Percentiles rank a stretch among this genome's conserved stretches.
Conservation (phyloP, 2,888 invertebrate species). For the Xestia sexstrigata region DNA sequence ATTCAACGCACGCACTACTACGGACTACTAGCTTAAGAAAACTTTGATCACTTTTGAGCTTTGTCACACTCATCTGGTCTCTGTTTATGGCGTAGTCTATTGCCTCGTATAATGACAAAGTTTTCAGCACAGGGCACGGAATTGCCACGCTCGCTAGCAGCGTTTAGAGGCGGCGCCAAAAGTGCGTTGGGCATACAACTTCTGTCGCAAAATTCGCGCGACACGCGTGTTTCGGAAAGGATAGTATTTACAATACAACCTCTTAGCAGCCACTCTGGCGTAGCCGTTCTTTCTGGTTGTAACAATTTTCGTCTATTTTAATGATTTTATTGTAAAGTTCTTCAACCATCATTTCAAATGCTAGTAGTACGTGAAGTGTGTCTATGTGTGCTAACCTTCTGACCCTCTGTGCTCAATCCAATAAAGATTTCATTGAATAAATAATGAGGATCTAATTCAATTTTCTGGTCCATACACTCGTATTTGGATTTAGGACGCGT, state of each 20-base stretch:
- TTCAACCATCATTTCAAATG: not conserved
- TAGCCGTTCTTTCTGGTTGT: too few relatives aligned
- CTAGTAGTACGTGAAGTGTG: not conserved
- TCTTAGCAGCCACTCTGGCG: too few relatives aligned
- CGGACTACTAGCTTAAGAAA: not conserved
- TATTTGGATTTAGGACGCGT: conserved; percentile 30
- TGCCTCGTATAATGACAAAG: not conserved
- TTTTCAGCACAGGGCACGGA: not conserved
- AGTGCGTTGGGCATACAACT: not conserved
- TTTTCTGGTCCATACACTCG: conserved; percentile 28
- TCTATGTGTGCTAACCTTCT: not conserved
- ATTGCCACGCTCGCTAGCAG: too few relatives aligned
- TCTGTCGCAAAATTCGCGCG: not conserved
- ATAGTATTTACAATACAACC: too few relatives aligned
- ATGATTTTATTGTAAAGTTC: not conserved
- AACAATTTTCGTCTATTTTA: too few relatives aligned
- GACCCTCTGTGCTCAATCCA: not conserved
- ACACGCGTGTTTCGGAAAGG: not conserved
- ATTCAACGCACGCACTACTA: not conserved
- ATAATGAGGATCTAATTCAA: conserved; percentile 49
- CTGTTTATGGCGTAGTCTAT: not conserved
- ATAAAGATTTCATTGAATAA: conserved; percentile 55
- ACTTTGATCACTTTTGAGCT: not conserved
- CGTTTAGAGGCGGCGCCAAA: not conserved
- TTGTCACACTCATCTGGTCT: not conserved